These are phyloP conservation scores for Phylloscopus trochilus DNA, from an alignment of 2,113 vertebrate species.

Conservation along the genomic window DNA sequence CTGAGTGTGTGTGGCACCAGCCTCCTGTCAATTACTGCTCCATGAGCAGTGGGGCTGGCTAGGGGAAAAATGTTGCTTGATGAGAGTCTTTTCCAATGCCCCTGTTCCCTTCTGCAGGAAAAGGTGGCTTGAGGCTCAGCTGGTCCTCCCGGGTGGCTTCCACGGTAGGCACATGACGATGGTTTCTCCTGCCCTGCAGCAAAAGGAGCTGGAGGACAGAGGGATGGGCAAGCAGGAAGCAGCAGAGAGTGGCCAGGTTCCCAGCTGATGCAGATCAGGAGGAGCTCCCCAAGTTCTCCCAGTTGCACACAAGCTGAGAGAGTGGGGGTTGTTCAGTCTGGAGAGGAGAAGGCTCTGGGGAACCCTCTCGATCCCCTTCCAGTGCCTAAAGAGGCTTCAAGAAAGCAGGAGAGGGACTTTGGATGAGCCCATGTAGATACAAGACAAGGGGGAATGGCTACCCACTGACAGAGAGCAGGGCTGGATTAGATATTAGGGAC, in stretches of 20 bases:
- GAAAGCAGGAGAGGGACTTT: not conserved
- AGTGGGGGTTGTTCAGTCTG: not conserved
- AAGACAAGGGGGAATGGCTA: not conserved
- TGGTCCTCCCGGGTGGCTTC: not conserved
- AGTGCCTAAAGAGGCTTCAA: not conserved
- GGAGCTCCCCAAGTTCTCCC: not conserved
- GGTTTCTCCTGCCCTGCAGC: not conserved
- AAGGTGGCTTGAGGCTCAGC: not conserved
- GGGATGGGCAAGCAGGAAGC: not conserved
- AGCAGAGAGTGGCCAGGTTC: not conserved
- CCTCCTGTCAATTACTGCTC: not conserved
- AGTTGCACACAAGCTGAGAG: not conserved
- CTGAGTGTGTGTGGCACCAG: not conserved
- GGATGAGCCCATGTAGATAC: no score
- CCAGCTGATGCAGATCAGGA: not conserved
- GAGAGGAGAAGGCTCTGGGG: not conserved
- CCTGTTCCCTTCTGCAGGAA: not conserved
- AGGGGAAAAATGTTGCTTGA: not conserved
- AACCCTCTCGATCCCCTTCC: not conserved
- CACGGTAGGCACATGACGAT: not conserved
- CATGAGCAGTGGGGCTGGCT: not conserved
- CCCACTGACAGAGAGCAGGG: not conserved
- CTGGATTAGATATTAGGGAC: not conserved
- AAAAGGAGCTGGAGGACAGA: not conserved
- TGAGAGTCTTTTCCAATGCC: not conserved